Conservation (phyloP, 2,797 vertebrate species). For the Iguana delicatissima region DNA sequence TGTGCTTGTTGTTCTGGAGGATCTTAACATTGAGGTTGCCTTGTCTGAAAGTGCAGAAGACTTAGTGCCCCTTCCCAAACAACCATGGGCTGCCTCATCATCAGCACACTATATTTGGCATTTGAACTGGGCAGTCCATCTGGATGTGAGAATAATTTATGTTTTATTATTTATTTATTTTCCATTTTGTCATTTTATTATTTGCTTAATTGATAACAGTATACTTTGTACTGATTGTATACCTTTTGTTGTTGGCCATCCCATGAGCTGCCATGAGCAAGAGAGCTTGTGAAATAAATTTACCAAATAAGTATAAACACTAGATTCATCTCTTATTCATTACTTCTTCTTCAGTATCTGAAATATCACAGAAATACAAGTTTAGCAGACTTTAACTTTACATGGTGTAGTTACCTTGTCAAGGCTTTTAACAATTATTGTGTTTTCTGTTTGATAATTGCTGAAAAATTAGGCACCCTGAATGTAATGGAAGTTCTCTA, state of each 20-base stretch:
- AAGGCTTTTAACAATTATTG: neutral
- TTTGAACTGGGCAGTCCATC: too few species aligned
- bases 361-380: neutral
- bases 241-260: too few species aligned
- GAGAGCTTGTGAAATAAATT: too few species aligned
- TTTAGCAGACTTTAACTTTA: neutral
- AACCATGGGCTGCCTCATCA: neutral
- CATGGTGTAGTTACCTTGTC: neutral
- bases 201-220: too few species aligned
- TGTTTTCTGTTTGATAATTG: neutral
- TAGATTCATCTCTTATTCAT: neutral
- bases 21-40: neutral
- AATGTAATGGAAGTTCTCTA: neutral
- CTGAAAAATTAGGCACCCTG: neutral
- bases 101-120: neutral
- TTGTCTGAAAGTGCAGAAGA: neutral
- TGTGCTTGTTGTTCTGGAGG: neutral
- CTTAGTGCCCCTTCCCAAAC: neutral
- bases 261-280: too few species aligned
- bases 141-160: too few species aligned
- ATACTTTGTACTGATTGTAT: too few species aligned
- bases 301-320: too few species aligned
- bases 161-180: too few species aligned
- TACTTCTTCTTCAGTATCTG: neutral
- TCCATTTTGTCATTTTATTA: neutral